Conservation (phyloP, 2,113 vertebrate species). For the Toxotes jaculatrix region DNA sequence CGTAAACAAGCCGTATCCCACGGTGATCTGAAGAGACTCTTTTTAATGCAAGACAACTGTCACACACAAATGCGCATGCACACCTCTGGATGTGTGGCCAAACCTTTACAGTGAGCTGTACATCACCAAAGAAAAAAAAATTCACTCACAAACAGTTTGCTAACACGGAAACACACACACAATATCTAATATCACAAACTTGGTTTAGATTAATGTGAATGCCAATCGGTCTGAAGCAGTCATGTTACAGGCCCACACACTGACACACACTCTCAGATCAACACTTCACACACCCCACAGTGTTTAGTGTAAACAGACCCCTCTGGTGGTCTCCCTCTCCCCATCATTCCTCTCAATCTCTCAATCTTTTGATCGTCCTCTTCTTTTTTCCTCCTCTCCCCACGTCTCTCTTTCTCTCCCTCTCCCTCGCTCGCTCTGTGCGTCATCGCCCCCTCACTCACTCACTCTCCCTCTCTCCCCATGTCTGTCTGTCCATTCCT, state of each 20-base stretch:
- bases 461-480: slow-evolving; percentile 6
- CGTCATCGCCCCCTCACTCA: slow-evolving; percentile 44
- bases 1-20: slow-evolving; percentile 54
- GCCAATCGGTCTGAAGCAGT: not conserved
- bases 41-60: slow-evolving; percentile 67
- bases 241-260: not conserved
- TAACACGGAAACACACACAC: not conserved
- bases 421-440: not conserved
- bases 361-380: slow-evolving; percentile 51
- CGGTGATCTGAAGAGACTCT: slow-evolving; percentile 39
- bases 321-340: slow-evolving; percentile 29
- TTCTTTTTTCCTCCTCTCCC: slow-evolving; percentile 1
- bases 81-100: slow-evolving; percentile 50
- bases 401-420: not conserved
- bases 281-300: slow-evolving; percentile 39
- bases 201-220: not conserved
- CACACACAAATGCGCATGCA: slow-evolving; percentile 35
- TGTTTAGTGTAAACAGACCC: slow-evolving; percentile 32
- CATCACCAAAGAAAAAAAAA: not conserved
- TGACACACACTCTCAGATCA: not conserved
- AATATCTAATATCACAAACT: slow-evolving; percentile 37
- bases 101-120: slow-evolving; percentile 29
- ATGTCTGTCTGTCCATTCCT: slow-evolving; percentile 61
- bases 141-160: not conserved
- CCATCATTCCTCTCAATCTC: slow-evolving; percentile 36